These are phyloP conservation scores for Orientallactaga sibirica DNA, from an alignment of 2,797 vertebrate genomes.

Conservation along the genomic window DNA sequence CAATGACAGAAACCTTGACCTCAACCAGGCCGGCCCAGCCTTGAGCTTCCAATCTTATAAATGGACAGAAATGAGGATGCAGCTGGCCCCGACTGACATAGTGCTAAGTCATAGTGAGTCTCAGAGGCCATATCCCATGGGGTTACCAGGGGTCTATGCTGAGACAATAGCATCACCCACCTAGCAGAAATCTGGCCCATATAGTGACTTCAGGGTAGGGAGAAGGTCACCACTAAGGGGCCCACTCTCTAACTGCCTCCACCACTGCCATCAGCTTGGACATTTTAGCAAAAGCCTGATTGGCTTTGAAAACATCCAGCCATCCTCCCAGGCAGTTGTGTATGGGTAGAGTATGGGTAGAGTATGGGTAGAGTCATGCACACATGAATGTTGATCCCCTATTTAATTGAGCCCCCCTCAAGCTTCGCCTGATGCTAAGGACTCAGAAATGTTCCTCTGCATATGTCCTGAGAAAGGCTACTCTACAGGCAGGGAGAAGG, in stretches of 20 bases:
- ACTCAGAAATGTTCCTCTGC: background rate
- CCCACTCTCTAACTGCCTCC: background rate
- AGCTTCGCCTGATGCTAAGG: background rate
- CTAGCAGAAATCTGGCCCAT: background rate
- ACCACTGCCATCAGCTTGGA: background rate
- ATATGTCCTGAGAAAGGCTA: background rate
- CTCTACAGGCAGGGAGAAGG: background rate
- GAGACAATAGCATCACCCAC: background rate
- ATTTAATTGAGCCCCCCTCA: background rate
- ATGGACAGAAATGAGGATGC: background rate
- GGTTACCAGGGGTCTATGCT: background rate
- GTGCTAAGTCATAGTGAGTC: background rate
- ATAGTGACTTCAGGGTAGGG: too few relatives aligned
- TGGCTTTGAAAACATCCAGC: background rate
- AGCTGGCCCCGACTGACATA: background rate
- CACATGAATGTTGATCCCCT: background rate
- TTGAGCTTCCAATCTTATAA: conserved; percentile 61
- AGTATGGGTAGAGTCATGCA: too few relatives aligned
- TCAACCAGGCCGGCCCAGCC: conserved; percentile 2
- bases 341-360: too few relatives aligned
- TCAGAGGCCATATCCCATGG: background rate
- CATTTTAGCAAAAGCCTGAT: background rate
- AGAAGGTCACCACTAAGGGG: too few relatives aligned
- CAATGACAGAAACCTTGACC: conserved; percentile 10
- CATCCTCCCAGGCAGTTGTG: background rate